Evolutionary conservation across 2,797 vertebrate species (phyloP).

Genomic region (Zalophus californianus): DNA sequence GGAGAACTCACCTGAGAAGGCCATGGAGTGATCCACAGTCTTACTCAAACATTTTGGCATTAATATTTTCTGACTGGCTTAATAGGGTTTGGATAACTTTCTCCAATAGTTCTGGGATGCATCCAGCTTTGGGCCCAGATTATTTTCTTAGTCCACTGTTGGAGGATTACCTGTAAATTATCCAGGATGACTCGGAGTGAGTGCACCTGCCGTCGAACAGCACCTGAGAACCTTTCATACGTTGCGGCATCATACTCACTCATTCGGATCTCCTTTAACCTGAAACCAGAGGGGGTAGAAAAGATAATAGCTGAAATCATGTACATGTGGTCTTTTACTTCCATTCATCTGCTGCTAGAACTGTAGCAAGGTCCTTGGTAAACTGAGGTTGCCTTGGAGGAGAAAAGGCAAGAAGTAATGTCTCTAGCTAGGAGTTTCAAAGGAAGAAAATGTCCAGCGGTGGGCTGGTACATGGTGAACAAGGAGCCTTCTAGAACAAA

Average conservation of each 20-base stretch:
- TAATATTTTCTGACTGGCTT: background rate
- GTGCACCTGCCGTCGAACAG: slow-evolving; percentile 95
- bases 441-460: background rate
- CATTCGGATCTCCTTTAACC: slow-evolving; percentile 97
- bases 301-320: slow-evolving; percentile 9
- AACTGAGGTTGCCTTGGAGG: background rate
- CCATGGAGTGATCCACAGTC: background rate
- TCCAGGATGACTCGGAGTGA: slow-evolving; percentile 96
- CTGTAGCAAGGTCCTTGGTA: background rate
- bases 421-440: slow-evolving; percentile 51
- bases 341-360: background rate
- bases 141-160: background rate
- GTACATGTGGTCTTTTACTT: background rate
- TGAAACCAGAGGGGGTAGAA: slow-evolving; percentile 81
- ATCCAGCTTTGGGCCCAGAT: background rate
- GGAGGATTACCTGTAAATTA: slow-evolving; percentile 93
- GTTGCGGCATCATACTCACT: slow-evolving; percentile 95
- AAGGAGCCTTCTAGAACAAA: background rate
- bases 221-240: slow-evolving; percentile 94
- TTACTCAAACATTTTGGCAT: background rate
- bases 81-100: background rate
- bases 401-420: background rate
- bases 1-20: slow-evolving; percentile 11
- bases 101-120: background rate
- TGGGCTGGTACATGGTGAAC: background rate